Percentiles rank a stretch among this genome's conserved stretches.
Conservation (phyloP, 1,140 invertebrate species). For the Plodia interpunctella region DNA sequence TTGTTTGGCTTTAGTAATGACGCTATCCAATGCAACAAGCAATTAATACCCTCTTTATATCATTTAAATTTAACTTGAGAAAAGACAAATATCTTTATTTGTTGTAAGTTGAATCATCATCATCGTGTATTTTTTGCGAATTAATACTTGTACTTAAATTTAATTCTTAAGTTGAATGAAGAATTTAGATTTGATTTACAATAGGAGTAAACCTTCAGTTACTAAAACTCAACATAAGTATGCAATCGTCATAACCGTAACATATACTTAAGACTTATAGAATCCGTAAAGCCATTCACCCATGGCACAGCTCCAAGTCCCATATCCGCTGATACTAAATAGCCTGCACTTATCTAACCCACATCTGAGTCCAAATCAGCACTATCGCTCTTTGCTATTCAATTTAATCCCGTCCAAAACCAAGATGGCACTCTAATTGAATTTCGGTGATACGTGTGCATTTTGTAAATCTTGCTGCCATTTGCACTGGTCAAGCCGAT, state of each 20-base stretch:
- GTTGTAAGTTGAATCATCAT: too few relatives aligned
- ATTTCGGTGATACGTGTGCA: slow-evolving; percentile 3
- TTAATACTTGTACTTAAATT: too few relatives aligned
- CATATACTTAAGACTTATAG: neutral
- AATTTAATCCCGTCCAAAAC: slow-evolving; percentile 10
- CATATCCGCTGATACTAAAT: slow-evolving; percentile 12
- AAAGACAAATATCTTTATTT: too few relatives aligned
- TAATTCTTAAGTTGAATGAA: too few relatives aligned
- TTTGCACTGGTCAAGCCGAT: too few relatives aligned
- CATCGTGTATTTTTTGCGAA: too few relatives aligned
- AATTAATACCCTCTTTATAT: too few relatives aligned
- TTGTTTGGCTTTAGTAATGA: too few relatives aligned
- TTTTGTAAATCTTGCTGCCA: neutral
- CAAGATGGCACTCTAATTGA: neutral
- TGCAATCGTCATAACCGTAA: neutral
- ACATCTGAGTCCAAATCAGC: slow-evolving; percentile 9
- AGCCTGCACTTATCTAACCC: slow-evolving; percentile 9
- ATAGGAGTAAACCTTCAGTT: too few relatives aligned
- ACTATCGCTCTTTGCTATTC: slow-evolving; percentile 11
- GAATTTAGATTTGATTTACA: too few relatives aligned
- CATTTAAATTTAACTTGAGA: too few relatives aligned
- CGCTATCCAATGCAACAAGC: too few relatives aligned
- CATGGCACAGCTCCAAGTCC: slow-evolving; percentile 8
- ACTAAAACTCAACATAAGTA: neutral
- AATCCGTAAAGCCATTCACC: neutral